Evolutionary conservation across 2,113 vertebrate genomes (phyloP), one percentile per base, ranked within the genome.

Genomic region (Bambusicola thoracicus): DNA sequence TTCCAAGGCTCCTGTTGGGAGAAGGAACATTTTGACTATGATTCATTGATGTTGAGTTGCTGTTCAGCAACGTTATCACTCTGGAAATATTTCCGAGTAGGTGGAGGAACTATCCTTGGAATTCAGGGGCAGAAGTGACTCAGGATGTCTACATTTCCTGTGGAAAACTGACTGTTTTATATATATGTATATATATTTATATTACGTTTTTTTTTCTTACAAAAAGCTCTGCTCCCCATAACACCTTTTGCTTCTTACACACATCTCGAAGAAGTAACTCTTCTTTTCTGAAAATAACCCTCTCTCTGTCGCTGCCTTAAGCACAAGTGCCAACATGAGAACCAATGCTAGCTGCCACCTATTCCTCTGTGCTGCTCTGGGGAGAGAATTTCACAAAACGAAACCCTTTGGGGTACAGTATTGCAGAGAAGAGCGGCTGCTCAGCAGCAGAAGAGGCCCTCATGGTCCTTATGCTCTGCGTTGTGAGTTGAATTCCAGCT

Each of bases 11-110:
- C 48, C 85, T 44, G 13, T 55, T 81, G 77, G 73, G 59, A 63
- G 36, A 65, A n/a, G 48, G 92, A 92, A 58, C 58, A 9, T 81
- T 68, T 55, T 43, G 90, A 30, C 44, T 49, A 6, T 78, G 84
- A 91, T 94, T 73, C 75, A 82, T 67, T 68, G 46, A 22, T 16
- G 58, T 48, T 43, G 58, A 89, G 66, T 76, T 51, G 84, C 88
- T 91, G 63, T 11, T 80, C 36, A 20, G 73, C 78, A 56, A 58
- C 85, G 2, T 92, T 75, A 56, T n/a, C 93, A 61, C 89, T 90
- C 90, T 90, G 89, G 94, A 94, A 92, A 90, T 92, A 89, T 79
- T 95, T 76, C 87, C 61, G 92, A 96, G 94, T 84, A 76, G 95
- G 94, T 90, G 89, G 95, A 87, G 84, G 85, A 94, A 6, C 91